Evolutionary conservation across 2,888 invertebrate genomes (phyloP).

Genomic region (Drosophila picticornis): DNA sequence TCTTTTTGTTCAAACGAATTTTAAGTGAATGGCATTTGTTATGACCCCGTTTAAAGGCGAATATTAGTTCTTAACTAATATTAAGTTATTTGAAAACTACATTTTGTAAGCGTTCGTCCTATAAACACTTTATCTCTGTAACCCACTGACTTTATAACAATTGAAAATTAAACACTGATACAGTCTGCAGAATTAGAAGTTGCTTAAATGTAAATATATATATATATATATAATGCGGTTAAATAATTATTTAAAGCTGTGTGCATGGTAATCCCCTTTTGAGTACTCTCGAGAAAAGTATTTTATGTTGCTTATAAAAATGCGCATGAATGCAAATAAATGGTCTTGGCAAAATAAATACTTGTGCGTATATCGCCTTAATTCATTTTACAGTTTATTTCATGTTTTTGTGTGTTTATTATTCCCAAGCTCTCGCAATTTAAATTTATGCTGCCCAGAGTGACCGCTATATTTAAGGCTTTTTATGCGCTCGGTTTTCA

Average conservation of each 20-base stretch:
- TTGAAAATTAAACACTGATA: too few relatives aligned
- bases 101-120: background rate
- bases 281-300: background rate
- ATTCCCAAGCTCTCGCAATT: constrained; percentile 43
- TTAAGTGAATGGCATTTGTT: constrained; percentile 35
- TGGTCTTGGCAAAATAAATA: constrained; percentile 11
- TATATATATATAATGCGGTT: background rate
- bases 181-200: background rate
- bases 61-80: background rate
- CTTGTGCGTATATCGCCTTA: constrained; percentile 25
- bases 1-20: constrained; percentile 33
- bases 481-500: constrained; percentile 26
- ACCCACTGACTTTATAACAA: too few relatives aligned
- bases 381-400: constrained; percentile 43
- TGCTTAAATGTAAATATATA: background rate
- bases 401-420: constrained; percentile 29
- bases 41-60: background rate
- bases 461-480: constrained; percentile 41
- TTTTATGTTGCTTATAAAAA: constrained; percentile 21
- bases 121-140: background rate
- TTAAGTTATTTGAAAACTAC: background rate
- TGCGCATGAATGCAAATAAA: constrained; percentile 43
- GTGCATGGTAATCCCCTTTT: background rate
- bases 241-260: background rate
- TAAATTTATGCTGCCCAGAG: constrained; percentile 44